phyloP scores from a whole-genome alignment of 2,888 invertebrate species.

The Flabesymbios commensalis region DNA sequence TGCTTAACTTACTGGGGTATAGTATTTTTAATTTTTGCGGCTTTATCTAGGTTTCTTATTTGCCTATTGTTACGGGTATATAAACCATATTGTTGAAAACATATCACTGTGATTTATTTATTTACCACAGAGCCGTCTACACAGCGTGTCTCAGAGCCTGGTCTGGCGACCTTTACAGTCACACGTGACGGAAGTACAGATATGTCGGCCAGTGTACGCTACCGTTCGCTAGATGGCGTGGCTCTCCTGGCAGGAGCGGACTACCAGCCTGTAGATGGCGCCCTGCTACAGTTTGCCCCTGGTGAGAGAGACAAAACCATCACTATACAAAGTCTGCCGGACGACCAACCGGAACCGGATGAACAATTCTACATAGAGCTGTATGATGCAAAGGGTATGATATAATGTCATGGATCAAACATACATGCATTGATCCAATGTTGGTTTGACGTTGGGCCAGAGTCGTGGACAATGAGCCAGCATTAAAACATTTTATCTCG shows the following conservation, averaged over 20 bases:
- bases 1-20: no score
- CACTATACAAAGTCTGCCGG: constrained; percentile 44
- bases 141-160: no score
- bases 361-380: constrained; percentile 53
- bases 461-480: no score
- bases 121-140: no score
- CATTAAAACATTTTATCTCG: no score
- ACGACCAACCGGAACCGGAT: constrained; percentile 48
- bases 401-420: background rate
- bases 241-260: constrained; percentile 42
- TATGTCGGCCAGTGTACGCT: constrained; percentile 38
- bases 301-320: constrained; percentile 45
- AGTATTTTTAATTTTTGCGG: no score
- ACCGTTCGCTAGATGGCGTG: constrained; percentile 49
- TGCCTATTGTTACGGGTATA: no score
- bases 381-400: constrained; percentile 50
- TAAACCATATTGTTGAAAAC: no score
- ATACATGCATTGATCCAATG: no score
- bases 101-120: no score
- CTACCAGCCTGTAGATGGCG: constrained; percentile 37
- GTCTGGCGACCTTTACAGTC: constrained; percentile 42
- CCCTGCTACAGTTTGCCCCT: constrained; percentile 41
- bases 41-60: no score
- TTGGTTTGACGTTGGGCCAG: no score
- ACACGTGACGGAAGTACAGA: constrained; percentile 43